Conservation (phyloP, 2,113 vertebrate genomes). For the Bujurquina vittata region DNA sequence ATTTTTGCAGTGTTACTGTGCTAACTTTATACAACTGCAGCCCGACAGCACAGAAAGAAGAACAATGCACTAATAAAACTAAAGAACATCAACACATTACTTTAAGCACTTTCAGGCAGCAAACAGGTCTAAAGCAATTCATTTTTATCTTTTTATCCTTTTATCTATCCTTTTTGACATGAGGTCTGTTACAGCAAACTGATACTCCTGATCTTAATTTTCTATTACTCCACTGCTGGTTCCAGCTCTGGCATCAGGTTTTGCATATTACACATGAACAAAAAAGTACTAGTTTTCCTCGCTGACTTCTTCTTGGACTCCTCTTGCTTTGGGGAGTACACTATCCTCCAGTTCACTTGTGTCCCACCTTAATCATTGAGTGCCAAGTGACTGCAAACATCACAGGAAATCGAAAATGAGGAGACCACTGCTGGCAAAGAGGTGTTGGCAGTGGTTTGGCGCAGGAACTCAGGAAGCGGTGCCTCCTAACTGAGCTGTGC, state of each 20-base stretch:
- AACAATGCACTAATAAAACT: neutral
- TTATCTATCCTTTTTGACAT: too few species aligned
- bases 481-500: conserved; percentile 74
- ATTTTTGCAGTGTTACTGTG: neutral
- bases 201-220: neutral
- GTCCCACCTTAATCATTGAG: conserved; percentile 5
- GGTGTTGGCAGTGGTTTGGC: conserved; percentile 64
- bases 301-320: neutral
- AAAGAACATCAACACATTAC: neutral
- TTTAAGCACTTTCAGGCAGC: neutral
- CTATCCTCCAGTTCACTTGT: neutral
- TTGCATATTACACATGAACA: neutral
- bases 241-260: neutral
- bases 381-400: conserved; percentile 33
- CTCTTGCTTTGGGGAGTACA: neutral
- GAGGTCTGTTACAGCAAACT: neutral
- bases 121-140: neutral
- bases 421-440: conserved; percentile 47
- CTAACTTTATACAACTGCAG: neutral
- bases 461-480: conserved; percentile 68
- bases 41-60: too few species aligned
- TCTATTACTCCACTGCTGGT: neutral
- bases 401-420: conserved; percentile 55
- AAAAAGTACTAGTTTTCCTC: neutral
- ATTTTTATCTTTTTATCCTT: neutral